These are phyloP conservation scores for Sciaenops ocellatus DNA, from an alignment of 2,797 vertebrate genomes.

Conservation along the genomic window DNA sequence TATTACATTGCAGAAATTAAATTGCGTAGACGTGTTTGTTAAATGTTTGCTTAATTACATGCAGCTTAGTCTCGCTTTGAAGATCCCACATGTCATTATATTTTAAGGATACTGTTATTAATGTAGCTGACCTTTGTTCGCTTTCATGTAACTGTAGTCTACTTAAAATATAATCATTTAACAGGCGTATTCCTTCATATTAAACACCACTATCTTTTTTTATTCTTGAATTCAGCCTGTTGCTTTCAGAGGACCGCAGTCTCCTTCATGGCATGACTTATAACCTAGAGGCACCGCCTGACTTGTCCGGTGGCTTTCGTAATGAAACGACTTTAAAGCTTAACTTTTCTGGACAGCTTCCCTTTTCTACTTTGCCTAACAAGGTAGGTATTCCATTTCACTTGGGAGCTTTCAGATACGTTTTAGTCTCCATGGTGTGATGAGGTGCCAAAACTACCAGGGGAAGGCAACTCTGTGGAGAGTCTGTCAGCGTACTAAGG, in stretches of 20 bases:
- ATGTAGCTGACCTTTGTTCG: conserved; percentile 31
- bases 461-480: conserved; percentile 77
- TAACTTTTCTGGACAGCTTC: conserved; percentile 75
- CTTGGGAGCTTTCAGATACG: conserved; percentile 79
- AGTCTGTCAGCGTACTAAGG: conserved; percentile 79
- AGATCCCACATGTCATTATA: conserved; percentile 31
- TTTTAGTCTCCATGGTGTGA: conserved; percentile 79
- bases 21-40: conserved; percentile 11
- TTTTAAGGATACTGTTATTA: conserved; percentile 42
- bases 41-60: conserved; percentile 29
- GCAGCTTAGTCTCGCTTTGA: conserved; percentile 18
- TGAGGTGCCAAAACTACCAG: conserved; percentile 80
- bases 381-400: conserved; percentile 78
- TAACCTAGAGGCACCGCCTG: conserved; percentile 13
- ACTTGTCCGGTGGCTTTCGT: conserved; percentile 41
- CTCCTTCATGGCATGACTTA: conserved; percentile 39
- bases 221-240: conserved; percentile 3
- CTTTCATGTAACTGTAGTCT: not conserved
- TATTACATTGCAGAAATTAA: conserved; percentile 25
- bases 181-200: conserved; percentile 6
- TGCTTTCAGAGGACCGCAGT: conserved; percentile 12
- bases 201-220: not conserved
- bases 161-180: conserved; percentile 2
- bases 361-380: conserved; percentile 78
- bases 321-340: conserved; percentile 70